Conservation (phyloP, 2,797 vertebrate species). For the Selene dorsalis region DNA sequence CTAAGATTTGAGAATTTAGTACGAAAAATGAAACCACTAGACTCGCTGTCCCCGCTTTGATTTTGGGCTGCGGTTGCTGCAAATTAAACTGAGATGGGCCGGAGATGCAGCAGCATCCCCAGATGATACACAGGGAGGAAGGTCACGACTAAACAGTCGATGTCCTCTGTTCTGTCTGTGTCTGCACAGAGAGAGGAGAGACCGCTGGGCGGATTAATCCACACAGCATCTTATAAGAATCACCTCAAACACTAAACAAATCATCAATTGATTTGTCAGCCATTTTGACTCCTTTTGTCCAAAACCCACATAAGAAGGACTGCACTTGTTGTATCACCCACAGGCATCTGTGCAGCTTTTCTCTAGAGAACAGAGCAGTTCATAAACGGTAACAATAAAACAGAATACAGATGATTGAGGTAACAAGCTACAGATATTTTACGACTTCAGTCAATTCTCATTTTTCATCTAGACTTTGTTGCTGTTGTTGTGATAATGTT, state of each 20-base stretch:
- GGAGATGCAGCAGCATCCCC: constrained; percentile 58
- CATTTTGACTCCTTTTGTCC: constrained; percentile 9
- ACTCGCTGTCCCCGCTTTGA: constrained; percentile 48
- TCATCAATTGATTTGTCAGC: constrained; percentile 16
- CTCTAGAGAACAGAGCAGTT: constrained; percentile 14
- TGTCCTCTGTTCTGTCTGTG: constrained; percentile 64
- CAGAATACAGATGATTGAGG: constrained; percentile 24
- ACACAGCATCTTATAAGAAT: not conserved
- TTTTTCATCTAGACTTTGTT: constrained; percentile 22
- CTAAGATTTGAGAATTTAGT: constrained; percentile 49
- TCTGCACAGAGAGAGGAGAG: constrained; percentile 38
- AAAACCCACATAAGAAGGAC: constrained; percentile 36
- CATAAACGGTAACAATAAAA: constrained; percentile 46
- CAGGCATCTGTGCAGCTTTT: constrained; percentile 28
- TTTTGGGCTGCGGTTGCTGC: constrained; percentile 46
- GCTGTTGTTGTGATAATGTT: constrained; percentile 35
- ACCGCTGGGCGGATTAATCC: constrained; percentile 39
- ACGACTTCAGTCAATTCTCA: constrained; percentile 22
- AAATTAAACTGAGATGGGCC: constrained; percentile 58
- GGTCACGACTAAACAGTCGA: constrained; percentile 70
- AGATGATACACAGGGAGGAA: constrained; percentile 62
- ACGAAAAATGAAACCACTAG: constrained; percentile 31
- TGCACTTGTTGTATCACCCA: constrained; percentile 10
- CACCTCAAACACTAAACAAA: constrained; percentile 48
- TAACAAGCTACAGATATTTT: constrained; percentile 17